Conservation (phyloP, 2,797 vertebrate species). For the Esox masquinongy region DNA sequence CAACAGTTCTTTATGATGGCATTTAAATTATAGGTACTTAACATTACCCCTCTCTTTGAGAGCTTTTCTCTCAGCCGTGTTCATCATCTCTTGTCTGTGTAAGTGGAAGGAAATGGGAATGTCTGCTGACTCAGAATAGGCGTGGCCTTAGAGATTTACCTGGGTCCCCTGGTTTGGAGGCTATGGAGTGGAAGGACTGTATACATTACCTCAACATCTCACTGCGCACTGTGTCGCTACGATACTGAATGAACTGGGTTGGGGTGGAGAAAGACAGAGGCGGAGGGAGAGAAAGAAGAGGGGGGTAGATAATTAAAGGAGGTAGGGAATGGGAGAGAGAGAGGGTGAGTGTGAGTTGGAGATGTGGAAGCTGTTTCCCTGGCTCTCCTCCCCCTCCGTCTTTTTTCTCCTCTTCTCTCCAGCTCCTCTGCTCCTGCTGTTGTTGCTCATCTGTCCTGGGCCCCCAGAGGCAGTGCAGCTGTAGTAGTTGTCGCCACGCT, state of each 20-base stretch:
- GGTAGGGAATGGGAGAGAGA: conserved; percentile 31
- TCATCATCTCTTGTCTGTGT: neutral
- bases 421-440: neutral
- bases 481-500: conserved; percentile 55
- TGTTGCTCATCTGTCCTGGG: conserved; percentile 57
- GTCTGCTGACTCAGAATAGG: neutral
- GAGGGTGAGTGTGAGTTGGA: conserved; percentile 16
- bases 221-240: neutral
- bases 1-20: conserved; percentile 43
- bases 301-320: neutral
- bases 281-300: conserved; percentile 17
- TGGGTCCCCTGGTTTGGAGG: neutral
- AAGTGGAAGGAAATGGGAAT: neutral
- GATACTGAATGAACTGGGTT: conserved; percentile 3
- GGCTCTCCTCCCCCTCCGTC: too few species aligned
- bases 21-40: conserved; percentile 46
- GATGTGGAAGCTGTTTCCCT: neutral
- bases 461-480: conserved; percentile 67
- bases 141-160: neutral
- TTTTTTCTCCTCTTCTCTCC: neutral
- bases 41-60: conserved; percentile 13
- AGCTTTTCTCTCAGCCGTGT: neutral
- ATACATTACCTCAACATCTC: neutral
- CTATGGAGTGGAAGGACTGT: neutral
- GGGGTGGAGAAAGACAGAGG: conserved; percentile 5